Evolutionary conservation across 2,888 invertebrate species (phyloP).

Genomic region (Archips xylosteana): DNA sequence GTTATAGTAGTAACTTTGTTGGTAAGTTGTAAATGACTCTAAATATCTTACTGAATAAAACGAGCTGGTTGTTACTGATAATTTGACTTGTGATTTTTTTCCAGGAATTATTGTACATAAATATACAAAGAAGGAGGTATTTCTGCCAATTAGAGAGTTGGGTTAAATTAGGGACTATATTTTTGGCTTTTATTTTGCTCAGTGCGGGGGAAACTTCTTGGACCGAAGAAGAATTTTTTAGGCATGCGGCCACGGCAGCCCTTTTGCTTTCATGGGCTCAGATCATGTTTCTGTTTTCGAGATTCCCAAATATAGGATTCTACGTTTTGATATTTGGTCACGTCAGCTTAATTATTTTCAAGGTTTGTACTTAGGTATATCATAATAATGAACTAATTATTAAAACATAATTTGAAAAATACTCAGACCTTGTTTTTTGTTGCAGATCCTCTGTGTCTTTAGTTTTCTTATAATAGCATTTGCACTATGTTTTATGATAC

Average conservation of each 20-base stretch:
- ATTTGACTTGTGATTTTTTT: background rate
- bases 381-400: background rate
- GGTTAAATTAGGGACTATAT: slow-evolving; percentile 24
- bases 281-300: slow-evolving; percentile 64
- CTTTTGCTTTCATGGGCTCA: slow-evolving; percentile 68
- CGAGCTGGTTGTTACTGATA: too few species aligned
- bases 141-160: slow-evolving; percentile 20
- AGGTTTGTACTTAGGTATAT: slow-evolving; percentile 34
- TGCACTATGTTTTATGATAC: slow-evolving; percentile 62
- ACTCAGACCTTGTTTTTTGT: slow-evolving; percentile 27
- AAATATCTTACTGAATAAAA: background rate
- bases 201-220: slow-evolving; percentile 22
- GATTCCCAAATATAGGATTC: slow-evolving; percentile 64
- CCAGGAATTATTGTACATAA: slow-evolving; percentile 27
- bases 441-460: slow-evolving; percentile 55
- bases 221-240: slow-evolving; percentile 47
- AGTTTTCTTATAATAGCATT: slow-evolving; percentile 65
- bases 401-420: background rate
- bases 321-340: slow-evolving; percentile 70
- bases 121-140: slow-evolving; percentile 11
- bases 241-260: slow-evolving; percentile 60
- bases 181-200: slow-evolving; percentile 12
- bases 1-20: background rate
- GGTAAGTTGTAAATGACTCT: background rate
- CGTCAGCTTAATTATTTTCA: slow-evolving; percentile 63